Base-by-base conservation (phyloP, 2,888 invertebrate genomes). In the Polymixis flavicincta region DNA sequence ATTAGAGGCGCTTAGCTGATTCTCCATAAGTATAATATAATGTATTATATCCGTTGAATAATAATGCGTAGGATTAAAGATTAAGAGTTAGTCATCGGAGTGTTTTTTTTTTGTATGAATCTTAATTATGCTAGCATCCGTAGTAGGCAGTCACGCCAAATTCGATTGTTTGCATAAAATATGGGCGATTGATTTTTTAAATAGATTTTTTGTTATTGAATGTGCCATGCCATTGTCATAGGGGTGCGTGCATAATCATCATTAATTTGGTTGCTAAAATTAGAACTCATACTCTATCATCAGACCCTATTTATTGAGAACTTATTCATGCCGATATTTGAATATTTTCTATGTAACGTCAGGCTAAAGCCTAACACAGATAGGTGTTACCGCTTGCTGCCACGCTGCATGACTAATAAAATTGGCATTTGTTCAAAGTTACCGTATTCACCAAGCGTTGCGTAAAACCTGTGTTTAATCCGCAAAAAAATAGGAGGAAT, bases 61-160 rank as follows among this genome's bases (percentile, higher is more conserved):
- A 48, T 11, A 50, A 32, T 28, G 84, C 54, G 76, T 83, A 73
- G 84, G 83, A 71, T 76, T 73, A 11, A 19, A 67, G 22, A 8
- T 52, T 71, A 32, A 17, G 71, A 48, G 63, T 80, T 83, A 84
- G 72, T 84, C 81, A 84, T 80, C 64, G 14, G 11, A 50, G 65
- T 4, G n/a, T 55, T 73, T 61, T 68, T 57, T 61, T 68, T 57
- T 25, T 25, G 9, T 48, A 11, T 52, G 5, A 32, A 2, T 66
- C 25, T 42, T 66, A 25, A 77, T 76, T 60, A 11, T 52, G 14
- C 52, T 59, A 9, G 63, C 61, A 73, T 71, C 61, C 37, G 63
- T 50, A 70, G 70, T 78, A 71, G 79, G 84, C 57, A 65, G 70
- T 68, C 59, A 71, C 59, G 37, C 55, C 50, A 52, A 70, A 78